Percentiles rank a stretch among this genome's conserved stretches.
Evolutionary conservation across 2,888 invertebrate species (phyloP).

Genomic region (Balanococcus diminutus): DNA sequence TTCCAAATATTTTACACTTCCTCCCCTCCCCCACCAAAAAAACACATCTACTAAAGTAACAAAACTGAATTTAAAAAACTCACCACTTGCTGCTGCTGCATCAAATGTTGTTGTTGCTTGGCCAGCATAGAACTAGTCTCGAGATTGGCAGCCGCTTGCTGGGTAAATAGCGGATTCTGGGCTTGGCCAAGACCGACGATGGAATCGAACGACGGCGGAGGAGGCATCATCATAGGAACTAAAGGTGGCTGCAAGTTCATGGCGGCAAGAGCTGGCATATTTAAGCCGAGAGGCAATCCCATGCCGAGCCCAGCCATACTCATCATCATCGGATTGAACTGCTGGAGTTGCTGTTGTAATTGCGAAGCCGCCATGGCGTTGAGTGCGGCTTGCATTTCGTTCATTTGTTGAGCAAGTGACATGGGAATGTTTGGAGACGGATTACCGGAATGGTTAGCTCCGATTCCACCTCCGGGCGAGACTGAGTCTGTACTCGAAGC

Average conservation of each 20-base stretch:
- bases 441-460: constrained; percentile 61
- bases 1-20: background rate
- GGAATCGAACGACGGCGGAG: constrained; percentile 74
- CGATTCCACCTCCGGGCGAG: constrained; percentile 62
- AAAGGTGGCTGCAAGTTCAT: constrained; percentile 95
- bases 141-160: constrained; percentile 62
- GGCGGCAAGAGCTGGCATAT: constrained; percentile 82
- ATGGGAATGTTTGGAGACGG: constrained; percentile 61
- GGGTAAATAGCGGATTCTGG: constrained; percentile 65
- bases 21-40: background rate
- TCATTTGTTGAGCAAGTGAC: constrained; percentile 75
- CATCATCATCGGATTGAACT: constrained; percentile 89
- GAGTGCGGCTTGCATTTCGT: constrained; percentile 82
- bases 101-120: constrained; percentile 73
- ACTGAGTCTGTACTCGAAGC: constrained; percentile 68
- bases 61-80: constrained; percentile 59
- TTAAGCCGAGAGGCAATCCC: constrained; percentile 78
- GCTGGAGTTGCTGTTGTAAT: constrained; percentile 80
- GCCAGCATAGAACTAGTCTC: constrained; percentile 65
- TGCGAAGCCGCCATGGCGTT: constrained; percentile 77
- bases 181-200: constrained; percentile 63
- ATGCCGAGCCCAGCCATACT: constrained; percentile 78
- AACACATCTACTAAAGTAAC: background rate
- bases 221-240: constrained; percentile 87
- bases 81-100: constrained; percentile 72